Evolutionary conservation across 2,888 invertebrate species (phyloP).

Genomic region (Lutraria lutraria): DNA sequence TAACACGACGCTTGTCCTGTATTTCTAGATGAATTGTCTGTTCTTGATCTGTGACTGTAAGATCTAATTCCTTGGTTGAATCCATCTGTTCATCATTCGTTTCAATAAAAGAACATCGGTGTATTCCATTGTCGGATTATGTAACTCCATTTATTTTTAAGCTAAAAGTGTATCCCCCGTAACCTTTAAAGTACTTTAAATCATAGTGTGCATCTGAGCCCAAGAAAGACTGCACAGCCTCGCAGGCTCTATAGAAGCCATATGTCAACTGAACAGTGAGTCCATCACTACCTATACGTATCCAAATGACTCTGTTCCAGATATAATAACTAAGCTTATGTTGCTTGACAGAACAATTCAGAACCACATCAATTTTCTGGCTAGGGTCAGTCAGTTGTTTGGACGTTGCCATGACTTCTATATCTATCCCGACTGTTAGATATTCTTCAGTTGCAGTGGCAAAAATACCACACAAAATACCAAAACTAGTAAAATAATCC

Average conservation of each 20-base stretch:
- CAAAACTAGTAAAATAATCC: conserved; percentile 11
- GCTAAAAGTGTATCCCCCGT: conserved; percentile 5
- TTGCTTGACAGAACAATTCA: conserved; percentile 7
- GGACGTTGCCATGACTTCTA: neutral
- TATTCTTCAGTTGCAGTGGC: neutral
- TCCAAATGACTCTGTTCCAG: neutral
- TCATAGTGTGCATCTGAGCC: neutral
- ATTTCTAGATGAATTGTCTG: neutral
- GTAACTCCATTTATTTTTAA: conserved; percentile 4
- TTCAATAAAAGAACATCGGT: neutral
- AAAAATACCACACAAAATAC: neutral
- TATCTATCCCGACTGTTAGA: neutral
- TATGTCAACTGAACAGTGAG: neutral
- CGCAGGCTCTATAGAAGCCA: neutral
- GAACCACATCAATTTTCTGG: neutral
- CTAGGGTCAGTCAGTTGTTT: neutral
- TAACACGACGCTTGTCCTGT: neutral
- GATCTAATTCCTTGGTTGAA: neutral
- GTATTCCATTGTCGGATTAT: conserved; percentile 5
- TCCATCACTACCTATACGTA: conserved; percentile 3
- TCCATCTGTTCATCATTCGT: neutral
- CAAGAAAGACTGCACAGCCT: neutral
- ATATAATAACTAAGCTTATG: conserved; percentile 8
- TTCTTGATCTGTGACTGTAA: conserved; percentile 15
- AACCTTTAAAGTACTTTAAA: neutral